These are phyloP conservation scores for Oryctes rhinoceros DNA, from an alignment of 1,140 invertebrate genomes.

Conservation along the genomic window DNA sequence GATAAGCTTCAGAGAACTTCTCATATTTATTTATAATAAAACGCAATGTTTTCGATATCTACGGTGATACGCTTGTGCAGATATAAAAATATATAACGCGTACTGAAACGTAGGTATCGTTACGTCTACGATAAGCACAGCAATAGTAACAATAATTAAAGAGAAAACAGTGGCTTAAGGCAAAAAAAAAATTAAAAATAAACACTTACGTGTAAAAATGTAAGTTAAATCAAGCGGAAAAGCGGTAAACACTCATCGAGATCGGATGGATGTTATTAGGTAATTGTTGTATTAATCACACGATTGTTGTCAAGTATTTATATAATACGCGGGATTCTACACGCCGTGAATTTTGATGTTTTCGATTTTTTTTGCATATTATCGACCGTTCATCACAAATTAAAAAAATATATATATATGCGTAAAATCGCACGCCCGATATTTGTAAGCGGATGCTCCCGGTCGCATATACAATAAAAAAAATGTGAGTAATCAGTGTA, in stretches of 20 bases:
- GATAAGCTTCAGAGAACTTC: slow-evolving; percentile 20
- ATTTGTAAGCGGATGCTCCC: slow-evolving; percentile 28
- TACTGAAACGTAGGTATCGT: too few relatives aligned
- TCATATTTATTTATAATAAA: too few relatives aligned
- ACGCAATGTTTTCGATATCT: too few relatives aligned
- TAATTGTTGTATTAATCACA: slow-evolving; percentile 14
- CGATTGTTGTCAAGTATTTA: slow-evolving; percentile 25
- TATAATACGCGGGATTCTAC: background rate
- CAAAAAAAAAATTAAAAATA: slow-evolving; percentile 19
- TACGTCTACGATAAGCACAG: background rate
- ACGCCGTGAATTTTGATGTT: background rate
- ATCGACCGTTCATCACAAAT: slow-evolving; percentile 7
- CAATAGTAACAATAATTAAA: background rate
- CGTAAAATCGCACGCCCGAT: background rate
- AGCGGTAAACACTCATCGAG: background rate
- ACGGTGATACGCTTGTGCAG: background rate
- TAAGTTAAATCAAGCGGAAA: background rate
- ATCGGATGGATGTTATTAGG: background rate
- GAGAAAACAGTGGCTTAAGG: background rate
- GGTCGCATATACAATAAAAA: slow-evolving; percentile 33
- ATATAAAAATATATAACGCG: too few relatives aligned
- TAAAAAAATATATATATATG: background rate
- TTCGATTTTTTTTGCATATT: background rate
- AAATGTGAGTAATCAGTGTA: slow-evolving; percentile 46
- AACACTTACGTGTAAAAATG: slow-evolving; percentile 29